Base-by-base conservation (phyloP, 2,113 vertebrate species). In the Mellivora capensis region DNA sequence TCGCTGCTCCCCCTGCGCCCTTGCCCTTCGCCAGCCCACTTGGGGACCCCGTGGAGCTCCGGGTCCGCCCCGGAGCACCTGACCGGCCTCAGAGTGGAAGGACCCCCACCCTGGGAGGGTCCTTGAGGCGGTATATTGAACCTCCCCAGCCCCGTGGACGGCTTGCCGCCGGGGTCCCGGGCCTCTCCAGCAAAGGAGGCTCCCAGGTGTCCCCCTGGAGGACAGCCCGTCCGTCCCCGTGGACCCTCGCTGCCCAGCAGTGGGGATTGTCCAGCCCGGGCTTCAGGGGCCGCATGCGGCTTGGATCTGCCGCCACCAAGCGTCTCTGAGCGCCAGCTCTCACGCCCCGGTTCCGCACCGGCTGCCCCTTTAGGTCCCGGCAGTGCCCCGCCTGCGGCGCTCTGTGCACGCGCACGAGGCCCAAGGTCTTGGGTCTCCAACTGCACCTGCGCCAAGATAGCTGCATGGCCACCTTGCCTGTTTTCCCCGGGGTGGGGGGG, bases 361-460 rank as follows among this genome's bases (percentile, higher is more conserved):
- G 42, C 42, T 4, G 14, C 25, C 7, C 72, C 7, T 29, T 29
- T 17, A 44, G 23, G 72, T 29, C 42, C 7, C 23, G 25, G 13
- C 25, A 6, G 4, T 3, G 25, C 72, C 42, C 3, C 0, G 6
- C 72, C 39, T 2, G 23, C 6, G 12, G 6, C 6, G 3, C 20
- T 21, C 11, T 72, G 69, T 21, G 21, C 21, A 21, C 20, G 5
- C 21, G 5, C 69, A 2, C 21, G 25, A 13, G 37, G 69, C 69
- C 39, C 69, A 39, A 10, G 1, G 11, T 42, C 69, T 72, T 72
- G 69, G 37, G 69, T 21, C 21, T 72, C 69, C 69, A 25, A 2
- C 20, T 3, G 21, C 5, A 13, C 69, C 4, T 3, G 21, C 10
- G 12, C 11, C 37, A 12, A 13, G 21, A 20, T 6, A 21, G 69